Evolutionary conservation across 1,140 invertebrate species (phyloP).

Genomic region (Papilio glaucus): DNA sequence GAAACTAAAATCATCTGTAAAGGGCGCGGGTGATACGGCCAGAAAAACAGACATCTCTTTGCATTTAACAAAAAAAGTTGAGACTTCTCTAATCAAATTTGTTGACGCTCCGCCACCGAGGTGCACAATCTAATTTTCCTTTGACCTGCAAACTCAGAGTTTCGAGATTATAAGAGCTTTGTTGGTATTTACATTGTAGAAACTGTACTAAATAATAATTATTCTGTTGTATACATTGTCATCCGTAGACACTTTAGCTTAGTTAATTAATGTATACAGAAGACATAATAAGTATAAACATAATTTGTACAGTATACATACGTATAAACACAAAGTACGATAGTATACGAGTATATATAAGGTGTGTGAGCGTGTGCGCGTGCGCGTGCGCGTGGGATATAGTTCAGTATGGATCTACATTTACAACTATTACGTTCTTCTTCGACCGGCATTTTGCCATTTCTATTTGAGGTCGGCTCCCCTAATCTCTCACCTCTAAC

Average conservation of each 20-base stretch:
- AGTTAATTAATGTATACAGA: neutral
- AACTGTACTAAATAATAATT: constrained; percentile 5
- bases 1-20: neutral
- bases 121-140: neutral
- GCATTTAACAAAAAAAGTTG: too few relatives aligned
- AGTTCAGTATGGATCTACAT: too few relatives aligned
- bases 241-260: neutral
- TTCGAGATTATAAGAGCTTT: constrained; percentile 3
- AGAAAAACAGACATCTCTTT: too few relatives aligned
- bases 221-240: neutral
- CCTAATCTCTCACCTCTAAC: too few relatives aligned
- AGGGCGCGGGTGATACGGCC: neutral
- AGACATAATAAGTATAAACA: neutral
- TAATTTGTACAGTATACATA: too few relatives aligned
- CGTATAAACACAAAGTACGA: too few relatives aligned
- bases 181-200: constrained; percentile 6
- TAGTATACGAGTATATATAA: too few relatives aligned
- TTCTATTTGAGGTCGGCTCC: too few relatives aligned
- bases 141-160: neutral
- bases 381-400: too few relatives aligned
- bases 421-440: too few relatives aligned
- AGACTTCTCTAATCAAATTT: constrained; percentile 10
- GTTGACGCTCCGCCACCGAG: neutral
- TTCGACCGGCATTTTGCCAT: too few relatives aligned
- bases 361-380: too few relatives aligned